Evolutionary conservation across 2,888 invertebrate species (phyloP).

Genomic region (Corythucha ciliata): DNA sequence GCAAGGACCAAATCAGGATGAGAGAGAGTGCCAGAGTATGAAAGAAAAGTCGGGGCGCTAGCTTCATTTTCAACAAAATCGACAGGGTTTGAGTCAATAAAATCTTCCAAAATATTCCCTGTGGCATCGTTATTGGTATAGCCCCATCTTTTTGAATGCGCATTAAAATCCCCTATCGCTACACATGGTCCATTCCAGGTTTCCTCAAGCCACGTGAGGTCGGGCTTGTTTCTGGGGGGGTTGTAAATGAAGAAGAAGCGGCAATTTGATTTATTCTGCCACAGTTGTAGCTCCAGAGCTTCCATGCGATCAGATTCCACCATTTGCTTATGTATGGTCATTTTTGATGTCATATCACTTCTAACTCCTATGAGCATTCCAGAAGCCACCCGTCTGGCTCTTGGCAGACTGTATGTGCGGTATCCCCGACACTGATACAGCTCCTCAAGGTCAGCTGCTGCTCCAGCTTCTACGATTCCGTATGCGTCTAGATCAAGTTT

Average conservation of each 20-base stretch:
- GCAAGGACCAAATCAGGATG: slow-evolving; percentile 12
- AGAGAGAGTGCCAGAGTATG: slow-evolving; percentile 7
- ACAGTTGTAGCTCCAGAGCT: slow-evolving; percentile 14
- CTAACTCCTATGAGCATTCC: slow-evolving; percentile 11
- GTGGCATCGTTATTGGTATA: slow-evolving; percentile 7
- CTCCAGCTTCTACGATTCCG: no score
- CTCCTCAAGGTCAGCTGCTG: no score
- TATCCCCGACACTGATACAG: no score
- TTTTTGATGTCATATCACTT: slow-evolving; percentile 13
- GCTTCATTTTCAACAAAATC: slow-evolving; percentile 12
- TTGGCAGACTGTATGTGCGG: no score
- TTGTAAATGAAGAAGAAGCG: slow-evolving; percentile 14
- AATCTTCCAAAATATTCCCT: slow-evolving; percentile 6
- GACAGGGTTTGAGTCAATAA: slow-evolving; percentile 5
- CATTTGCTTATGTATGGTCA: slow-evolving; percentile 13
- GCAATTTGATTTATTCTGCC: slow-evolving; percentile 10
- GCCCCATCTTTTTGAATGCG: slow-evolving; percentile 10
- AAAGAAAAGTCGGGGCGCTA: slow-evolving; percentile 9
- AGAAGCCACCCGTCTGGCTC: slow-evolving; percentile 12
- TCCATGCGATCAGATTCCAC: slow-evolving; percentile 13
- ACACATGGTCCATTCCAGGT: slow-evolving; percentile 9
- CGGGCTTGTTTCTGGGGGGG: slow-evolving; percentile 15
- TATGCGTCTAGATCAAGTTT: slow-evolving; percentile 14
- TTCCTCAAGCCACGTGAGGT: slow-evolving; percentile 12
- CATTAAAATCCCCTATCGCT: slow-evolving; percentile 14